A percentile compares a stretch with the other conserved stretches of the same genome.
These are phyloP conservation scores for Drosophila mimetica DNA, from an alignment of 2,888 invertebrate genomes.

Conservation along the genomic window DNA sequence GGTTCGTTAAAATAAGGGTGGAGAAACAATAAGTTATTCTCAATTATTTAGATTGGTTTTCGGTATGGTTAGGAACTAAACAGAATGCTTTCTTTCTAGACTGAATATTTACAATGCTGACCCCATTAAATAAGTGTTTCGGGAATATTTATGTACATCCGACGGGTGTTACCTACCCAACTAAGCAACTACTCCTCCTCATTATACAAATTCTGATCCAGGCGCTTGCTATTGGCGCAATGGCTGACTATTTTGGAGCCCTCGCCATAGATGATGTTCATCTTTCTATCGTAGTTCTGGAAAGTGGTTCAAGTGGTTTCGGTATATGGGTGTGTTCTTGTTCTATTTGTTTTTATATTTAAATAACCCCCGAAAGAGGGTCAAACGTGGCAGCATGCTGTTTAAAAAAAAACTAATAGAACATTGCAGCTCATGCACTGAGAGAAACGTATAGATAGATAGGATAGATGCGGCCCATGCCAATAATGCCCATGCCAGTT, in stretches of 20 bases:
- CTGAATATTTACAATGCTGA: constrained; percentile 35
- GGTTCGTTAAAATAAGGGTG: constrained; percentile 29
- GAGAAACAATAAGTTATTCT: constrained; percentile 26
- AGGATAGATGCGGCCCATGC: constrained; percentile 21
- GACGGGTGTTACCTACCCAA: constrained; percentile 56
- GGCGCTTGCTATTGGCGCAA: constrained; percentile 51
- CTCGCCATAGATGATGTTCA: constrained; percentile 68
- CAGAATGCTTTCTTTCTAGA: constrained; percentile 11
- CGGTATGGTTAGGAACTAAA: constrained; percentile 25
- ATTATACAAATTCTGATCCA: constrained; percentile 73
- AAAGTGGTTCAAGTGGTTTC: constrained; percentile 49
- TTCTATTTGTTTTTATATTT: constrained; percentile 9
- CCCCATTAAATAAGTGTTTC: constrained; percentile 18
- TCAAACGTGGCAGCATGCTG: constrained; percentile 34
- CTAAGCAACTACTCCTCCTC: constrained; percentile 62
- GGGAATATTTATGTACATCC: constrained; percentile 6
- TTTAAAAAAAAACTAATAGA: constrained; percentile 22
- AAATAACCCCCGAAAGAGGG: background rate
- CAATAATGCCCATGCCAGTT: constrained; percentile 45
- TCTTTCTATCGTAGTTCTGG: constrained; percentile 57
- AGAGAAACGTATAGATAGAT: constrained; percentile 15
- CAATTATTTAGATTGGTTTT: constrained; percentile 22
- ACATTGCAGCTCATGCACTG: constrained; percentile 33
- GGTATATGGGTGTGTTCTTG: constrained; percentile 19
- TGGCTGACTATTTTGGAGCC: constrained; percentile 69